Conservation (phyloP, 1,140 invertebrate genomes). For the Temnothorax nylanderi region DNA sequence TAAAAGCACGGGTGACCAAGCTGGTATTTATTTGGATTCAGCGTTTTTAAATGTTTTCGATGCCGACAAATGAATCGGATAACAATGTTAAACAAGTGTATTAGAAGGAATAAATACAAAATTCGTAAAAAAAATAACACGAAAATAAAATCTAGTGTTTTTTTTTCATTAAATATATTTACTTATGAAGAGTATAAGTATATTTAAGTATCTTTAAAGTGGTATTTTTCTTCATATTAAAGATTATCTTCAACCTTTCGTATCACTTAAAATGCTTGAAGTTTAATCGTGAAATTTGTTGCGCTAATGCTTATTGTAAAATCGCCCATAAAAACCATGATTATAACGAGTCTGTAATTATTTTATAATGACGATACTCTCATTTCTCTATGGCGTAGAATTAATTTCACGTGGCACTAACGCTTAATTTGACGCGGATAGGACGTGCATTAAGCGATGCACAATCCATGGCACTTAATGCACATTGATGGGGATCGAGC, state of each 20-base stretch:
- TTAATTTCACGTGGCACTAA: constrained; percentile 42
- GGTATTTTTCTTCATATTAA: background rate
- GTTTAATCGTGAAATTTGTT: background rate
- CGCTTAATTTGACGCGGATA: constrained; percentile 69
- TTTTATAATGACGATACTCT: background rate
- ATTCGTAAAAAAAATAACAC: background rate
- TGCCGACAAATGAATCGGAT: background rate
- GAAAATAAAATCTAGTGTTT: background rate
- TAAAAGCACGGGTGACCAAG: constrained; percentile 20
- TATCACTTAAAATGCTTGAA: background rate
- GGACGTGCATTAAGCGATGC: constrained; percentile 67
- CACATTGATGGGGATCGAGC: constrained; percentile 79
- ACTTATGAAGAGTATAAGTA: background rate
- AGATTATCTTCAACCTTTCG: background rate
- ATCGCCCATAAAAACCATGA: background rate
- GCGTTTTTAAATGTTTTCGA: constrained; percentile 27
- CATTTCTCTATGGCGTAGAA: background rate
- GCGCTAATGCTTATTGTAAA: background rate
- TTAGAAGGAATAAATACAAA: background rate
- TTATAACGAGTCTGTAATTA: background rate
- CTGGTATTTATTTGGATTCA: constrained; percentile 30
- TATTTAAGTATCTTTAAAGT: background rate
- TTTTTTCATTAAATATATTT: background rate
- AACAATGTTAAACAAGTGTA: background rate
- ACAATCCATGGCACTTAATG: constrained; percentile 81